Percentiles rank a stretch among this genome's conserved stretches.
Conservation (phyloP, 2,888 invertebrate genomes). For the Caenorhabditis macrosperma region DNA sequence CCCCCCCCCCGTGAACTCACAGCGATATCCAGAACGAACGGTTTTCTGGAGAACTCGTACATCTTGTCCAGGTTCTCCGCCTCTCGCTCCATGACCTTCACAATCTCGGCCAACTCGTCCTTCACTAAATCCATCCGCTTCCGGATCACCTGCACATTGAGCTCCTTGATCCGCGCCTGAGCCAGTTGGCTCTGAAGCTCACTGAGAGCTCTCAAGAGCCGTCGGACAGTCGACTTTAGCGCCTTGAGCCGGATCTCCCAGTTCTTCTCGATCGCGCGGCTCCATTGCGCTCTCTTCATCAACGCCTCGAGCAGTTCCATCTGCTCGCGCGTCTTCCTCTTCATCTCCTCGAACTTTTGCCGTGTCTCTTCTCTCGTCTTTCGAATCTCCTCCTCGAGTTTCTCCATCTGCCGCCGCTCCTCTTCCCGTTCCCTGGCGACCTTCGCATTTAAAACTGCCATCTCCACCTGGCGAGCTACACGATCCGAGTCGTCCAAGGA, state of each 20-base stretch:
- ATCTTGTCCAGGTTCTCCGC: conserved; percentile 1
- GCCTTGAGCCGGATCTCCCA: conserved; percentile 5
- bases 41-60: not conserved
- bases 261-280: conserved; percentile 1
- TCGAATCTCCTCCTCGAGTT: not conserved
- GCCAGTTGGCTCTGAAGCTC: not conserved
- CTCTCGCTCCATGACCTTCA: conserved; percentile 9
- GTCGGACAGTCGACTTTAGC: not conserved
- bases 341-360: not conserved
- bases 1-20: too few relatives aligned
- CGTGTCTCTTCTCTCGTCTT: not conserved
- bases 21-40: not conserved
- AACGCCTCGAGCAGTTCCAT: not conserved
- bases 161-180: not conserved
- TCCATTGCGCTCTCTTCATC: not conserved
- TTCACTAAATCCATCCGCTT: not conserved
- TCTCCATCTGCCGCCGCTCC: not conserved
- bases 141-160: not conserved
- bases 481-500: not conserved
- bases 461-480: not conserved
- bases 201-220: not conserved
- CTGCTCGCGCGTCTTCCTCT: not conserved
- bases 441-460: not conserved
- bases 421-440: not conserved
- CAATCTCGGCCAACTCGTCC: not conserved